Percentiles rank a stretch among this genome's conserved stretches.
These are phyloP conservation scores for Ecliptopera silaceata DNA, from an alignment of 2,888 invertebrate species.

Conservation along the genomic window DNA sequence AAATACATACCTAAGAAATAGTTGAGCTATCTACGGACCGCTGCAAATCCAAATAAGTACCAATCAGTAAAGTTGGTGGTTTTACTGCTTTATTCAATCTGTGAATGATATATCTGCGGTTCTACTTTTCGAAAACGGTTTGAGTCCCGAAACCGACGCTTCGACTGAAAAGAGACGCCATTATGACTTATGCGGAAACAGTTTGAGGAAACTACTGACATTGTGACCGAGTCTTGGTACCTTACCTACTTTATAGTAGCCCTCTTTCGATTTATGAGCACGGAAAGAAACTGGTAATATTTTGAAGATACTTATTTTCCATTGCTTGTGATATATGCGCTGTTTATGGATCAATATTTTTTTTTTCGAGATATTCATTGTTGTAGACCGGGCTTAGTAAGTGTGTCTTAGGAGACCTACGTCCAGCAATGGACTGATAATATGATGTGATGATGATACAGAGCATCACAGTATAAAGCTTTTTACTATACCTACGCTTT, in stretches of 20 bases:
- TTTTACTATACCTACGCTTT: too few species aligned
- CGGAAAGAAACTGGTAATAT: conserved; percentile 25
- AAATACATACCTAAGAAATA: too few species aligned
- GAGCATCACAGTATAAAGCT: too few species aligned
- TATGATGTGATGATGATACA: too few species aligned
- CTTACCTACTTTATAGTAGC: conserved; percentile 42
- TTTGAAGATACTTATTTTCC: conserved; percentile 23
- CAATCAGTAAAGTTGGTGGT: background rate
- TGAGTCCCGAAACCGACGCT: conserved; percentile 37
- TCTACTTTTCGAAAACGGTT: conserved; percentile 26
- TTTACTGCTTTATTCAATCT: conserved; percentile 17
- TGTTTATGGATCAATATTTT: conserved; percentile 16
- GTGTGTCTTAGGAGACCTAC: too few species aligned
- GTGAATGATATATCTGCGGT: conserved; percentile 26
- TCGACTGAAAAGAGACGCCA: conserved; percentile 49
- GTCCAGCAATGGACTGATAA: too few species aligned
- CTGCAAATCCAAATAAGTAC: too few species aligned
- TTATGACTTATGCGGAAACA: conserved; percentile 53
- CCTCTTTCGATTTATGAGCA: conserved; percentile 32
- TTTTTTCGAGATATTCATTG: conserved; percentile 8
- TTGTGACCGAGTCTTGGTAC: conserved; percentile 37
- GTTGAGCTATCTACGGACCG: too few species aligned
- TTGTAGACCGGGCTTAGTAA: too few species aligned
- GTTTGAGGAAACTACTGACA: conserved; percentile 46
- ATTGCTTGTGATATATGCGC: conserved; percentile 14